Evolutionary conservation across 2,888 invertebrate species (phyloP), one percentile per base, ranked within the genome.

Genomic region (Amorpha juglandis): DNA sequence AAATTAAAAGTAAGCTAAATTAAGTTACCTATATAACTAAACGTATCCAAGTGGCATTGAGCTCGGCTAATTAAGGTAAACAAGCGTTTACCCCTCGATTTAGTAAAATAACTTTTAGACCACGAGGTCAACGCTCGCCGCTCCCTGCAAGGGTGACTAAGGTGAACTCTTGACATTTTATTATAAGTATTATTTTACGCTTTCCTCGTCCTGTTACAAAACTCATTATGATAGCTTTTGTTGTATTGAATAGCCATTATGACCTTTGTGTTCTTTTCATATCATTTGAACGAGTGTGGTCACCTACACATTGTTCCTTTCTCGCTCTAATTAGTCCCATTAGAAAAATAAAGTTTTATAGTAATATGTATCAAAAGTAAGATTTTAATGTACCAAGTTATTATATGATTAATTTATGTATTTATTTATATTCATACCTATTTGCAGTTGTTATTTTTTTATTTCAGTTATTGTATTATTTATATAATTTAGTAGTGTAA

Each of bases 101-200:
- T 65, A 48, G 48, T 65, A 55, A 55, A 55, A 55, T 53, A 65
- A 65, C 48, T 35, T 65, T 65, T 65, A 55, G 55, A 47, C 16
- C 38, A 35, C 65, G 71, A 79, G 90, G 89, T 89, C 84, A 89
- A 83, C 71, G 87, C 48, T 83, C 88, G 88, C 82, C 89, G 71
- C 89, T 62, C 90, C 90, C 75, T 53, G 69, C 63, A 65, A 75
- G 82, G 82, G 83, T 80, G 74, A 70, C 70, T 65, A 47, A 50
- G 33, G 65, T 70, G 70, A 68, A 72, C 72, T 72, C 76, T 79
- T 78, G 76, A 74, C 75, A 76, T 80, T 79, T 78, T 70, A 78
- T 70, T 74, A 72, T 38, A 38, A 63, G 27, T 27, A 63, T 72
- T 68, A 73, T 69, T 70, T 70, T 72, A 70, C 70, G 71, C 71